phyloP scores from a whole-genome alignment of 2,797 vertebrate species.

The Gymnoscopelus microlampas region DNA sequence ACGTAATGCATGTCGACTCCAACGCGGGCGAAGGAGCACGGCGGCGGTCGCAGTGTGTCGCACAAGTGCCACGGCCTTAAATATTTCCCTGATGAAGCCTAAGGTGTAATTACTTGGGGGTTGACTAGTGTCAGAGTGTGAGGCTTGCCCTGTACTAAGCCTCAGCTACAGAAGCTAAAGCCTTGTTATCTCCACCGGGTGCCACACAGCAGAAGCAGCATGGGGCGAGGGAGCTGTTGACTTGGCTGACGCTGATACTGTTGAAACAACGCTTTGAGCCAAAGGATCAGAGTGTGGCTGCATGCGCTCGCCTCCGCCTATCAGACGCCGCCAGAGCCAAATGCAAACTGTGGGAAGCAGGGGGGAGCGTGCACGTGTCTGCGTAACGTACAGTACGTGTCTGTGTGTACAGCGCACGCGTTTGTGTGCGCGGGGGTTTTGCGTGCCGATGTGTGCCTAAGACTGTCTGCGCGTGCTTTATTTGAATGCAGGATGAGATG shows the following conservation, averaged over 20 bases:
- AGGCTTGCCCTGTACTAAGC: conserved; percentile 23
- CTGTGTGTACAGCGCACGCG: neutral
- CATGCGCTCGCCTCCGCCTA: conserved; percentile 33
- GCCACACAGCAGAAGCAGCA: conserved; percentile 46
- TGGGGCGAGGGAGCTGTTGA: conserved; percentile 53
- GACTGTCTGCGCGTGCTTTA: neutral
- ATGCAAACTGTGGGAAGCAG: conserved; percentile 33
- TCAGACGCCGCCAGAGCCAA: conserved; percentile 49
- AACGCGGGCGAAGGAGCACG: neutral
- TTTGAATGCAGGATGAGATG: too few relatives aligned
- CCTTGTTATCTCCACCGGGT: conserved; percentile 49
- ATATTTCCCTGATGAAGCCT: conserved; percentile 24
- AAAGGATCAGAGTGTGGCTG: conserved; percentile 60
- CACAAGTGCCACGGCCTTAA: conserved; percentile 17
- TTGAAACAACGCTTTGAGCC: conserved; percentile 64
- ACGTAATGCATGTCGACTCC: conserved; percentile 14
- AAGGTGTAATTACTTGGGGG: conserved; percentile 36
- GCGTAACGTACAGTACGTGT: neutral
- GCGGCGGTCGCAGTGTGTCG: neutral
- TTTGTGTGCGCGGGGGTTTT: neutral
- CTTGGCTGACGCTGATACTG: conserved; percentile 63
- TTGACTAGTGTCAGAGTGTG: conserved; percentile 29
- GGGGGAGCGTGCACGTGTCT: neutral
- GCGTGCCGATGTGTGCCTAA: neutral
- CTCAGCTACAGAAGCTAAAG: conserved; percentile 28